phyloP scores from a whole-genome alignment of 1,140 invertebrate species.

The Sesamia nonagrioides region DNA sequence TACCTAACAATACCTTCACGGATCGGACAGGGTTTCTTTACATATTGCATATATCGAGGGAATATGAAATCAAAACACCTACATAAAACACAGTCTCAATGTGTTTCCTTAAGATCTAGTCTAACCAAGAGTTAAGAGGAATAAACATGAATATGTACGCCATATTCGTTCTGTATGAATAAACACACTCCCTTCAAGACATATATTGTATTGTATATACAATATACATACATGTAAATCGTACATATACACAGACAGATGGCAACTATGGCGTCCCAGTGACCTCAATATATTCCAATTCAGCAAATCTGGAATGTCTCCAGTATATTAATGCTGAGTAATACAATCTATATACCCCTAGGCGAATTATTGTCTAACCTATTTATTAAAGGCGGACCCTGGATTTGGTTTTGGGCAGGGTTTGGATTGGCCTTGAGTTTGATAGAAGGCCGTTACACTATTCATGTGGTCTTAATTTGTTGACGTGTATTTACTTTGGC shows the following conservation, averaged over 20 bases:
- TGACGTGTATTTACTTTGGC: too few relatives aligned
- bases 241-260: constrained; percentile 9
- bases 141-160: background rate
- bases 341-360: constrained; percentile 6
- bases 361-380: constrained; percentile 18
- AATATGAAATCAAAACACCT: background rate
- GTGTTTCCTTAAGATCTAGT: background rate
- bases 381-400: constrained; percentile 1
- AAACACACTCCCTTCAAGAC: background rate
- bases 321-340: constrained; percentile 28
- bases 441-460: too few relatives aligned
- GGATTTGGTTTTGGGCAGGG: background rate
- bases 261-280: background rate
- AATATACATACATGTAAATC: constrained; percentile 11
- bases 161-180: background rate
- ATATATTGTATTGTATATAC: background rate
- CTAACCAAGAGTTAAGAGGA: background rate
- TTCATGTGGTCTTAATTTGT: too few relatives aligned
- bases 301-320: constrained; percentile 35
- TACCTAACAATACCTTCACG: too few relatives aligned
- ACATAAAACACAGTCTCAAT: background rate
- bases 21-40: too few relatives aligned
- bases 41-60: too few relatives aligned
- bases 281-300: constrained; percentile 34
- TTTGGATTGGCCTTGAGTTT: too few relatives aligned